Percentiles rank a stretch among this genome's conserved stretches.
Conservation (phyloP, 2,113 vertebrate genomes). For the Loxodonta africana region DNA sequence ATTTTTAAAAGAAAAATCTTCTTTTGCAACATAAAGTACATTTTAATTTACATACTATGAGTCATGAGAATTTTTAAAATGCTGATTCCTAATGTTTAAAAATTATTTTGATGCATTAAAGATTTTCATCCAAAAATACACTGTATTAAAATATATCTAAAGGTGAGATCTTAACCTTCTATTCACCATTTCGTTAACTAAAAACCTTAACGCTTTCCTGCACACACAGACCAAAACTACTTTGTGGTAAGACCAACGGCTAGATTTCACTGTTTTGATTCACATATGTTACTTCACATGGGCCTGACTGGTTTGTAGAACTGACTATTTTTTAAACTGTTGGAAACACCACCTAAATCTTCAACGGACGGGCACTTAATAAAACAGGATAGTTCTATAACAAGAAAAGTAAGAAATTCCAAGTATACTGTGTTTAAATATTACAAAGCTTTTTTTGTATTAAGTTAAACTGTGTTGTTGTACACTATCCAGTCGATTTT, state of each 20-base stretch:
- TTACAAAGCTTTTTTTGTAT: neutral
- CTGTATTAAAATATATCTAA: conserved; percentile 51
- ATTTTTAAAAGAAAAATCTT: conserved; percentile 58
- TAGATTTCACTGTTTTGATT: conserved; percentile 84
- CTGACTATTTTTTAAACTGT: conserved; percentile 83
- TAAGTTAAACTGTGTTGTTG: neutral
- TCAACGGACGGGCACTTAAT: conserved; percentile 81
- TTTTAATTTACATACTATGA: conserved; percentile 47
- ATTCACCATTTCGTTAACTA: conserved; percentile 83
- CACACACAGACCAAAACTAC: conserved; percentile 90
- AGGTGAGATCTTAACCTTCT: conserved; percentile 68
- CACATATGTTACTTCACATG: conserved; percentile 80
- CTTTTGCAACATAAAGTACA: conserved; percentile 33
- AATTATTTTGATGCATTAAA: conserved; percentile 65
- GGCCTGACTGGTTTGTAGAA: conserved; percentile 83
- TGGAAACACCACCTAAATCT: conserved; percentile 84
- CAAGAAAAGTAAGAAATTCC: conserved; percentile 45
- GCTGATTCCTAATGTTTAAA: conserved; percentile 49
- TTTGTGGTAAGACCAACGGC: conserved; percentile 89
- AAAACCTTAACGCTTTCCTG: conserved; percentile 87
- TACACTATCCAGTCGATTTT: neutral
- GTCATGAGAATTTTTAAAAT: conserved; percentile 9
- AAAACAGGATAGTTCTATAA: conserved; percentile 52
- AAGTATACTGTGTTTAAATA: neutral
- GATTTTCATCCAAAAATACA: conserved; percentile 44